Evolutionary conservation across 2,888 invertebrate species (phyloP), one percentile per base, ranked within the genome.

Genomic region (Diploptera punctata): DNA sequence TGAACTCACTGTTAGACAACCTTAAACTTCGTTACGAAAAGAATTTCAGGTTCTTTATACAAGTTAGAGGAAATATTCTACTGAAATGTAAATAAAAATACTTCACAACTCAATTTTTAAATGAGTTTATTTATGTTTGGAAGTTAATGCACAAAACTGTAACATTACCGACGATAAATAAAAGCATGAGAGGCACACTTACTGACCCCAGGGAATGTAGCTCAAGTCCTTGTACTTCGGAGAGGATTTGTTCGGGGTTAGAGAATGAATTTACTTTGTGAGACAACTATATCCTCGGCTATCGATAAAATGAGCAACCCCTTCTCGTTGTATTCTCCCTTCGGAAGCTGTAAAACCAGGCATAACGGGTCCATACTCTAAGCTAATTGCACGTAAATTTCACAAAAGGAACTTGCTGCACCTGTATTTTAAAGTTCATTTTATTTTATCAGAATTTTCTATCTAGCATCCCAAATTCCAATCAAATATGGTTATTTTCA

Each of bases 381-480:
- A 2, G 54, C 54, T 24, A 54, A 54, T 54, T 54, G 54, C 13
- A 54, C 54, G 24, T 54, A 54, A 54, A 54, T 54, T 54, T 54
- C 10, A 24, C 24, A 21, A 54, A 54, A 26, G 26, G 18, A 49
- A 54, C 21, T 26, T 47, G 18, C 3, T n/a, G 9, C 26, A 24
- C 26, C 54, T 24, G 54, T 26, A 24, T 26, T 54, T 54, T 54
- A 26, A 24, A 16, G 54, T 54, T 26, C 54, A 54, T 21, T 21
- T 24, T 26, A 54, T 13, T 54, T 54, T 54, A 54, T 54, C 54
- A 26, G 16, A 7, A 33, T 4, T 9, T 21, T 26, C 54, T 2
- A 24, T 54, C 54, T 54, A 49, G 33, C 33, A 33, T 33, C 7
- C 33, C 33, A 7, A 7, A 33, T 33, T n/a, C n/a, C n/a, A n/a